Conservation (phyloP, 2,113 vertebrate species). For the Eurystomus gularis region DNA sequence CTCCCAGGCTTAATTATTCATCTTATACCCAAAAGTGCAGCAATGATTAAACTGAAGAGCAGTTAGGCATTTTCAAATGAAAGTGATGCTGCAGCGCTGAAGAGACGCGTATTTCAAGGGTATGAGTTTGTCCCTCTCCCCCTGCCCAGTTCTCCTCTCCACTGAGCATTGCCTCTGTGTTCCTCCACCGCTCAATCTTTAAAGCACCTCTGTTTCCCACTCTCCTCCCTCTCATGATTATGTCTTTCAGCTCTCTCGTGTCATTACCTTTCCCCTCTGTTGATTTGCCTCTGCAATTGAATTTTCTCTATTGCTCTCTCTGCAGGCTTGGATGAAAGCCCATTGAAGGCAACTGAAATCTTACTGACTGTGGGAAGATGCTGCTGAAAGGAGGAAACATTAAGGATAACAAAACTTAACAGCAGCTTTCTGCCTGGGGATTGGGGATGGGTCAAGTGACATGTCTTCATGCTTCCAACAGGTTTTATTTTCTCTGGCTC, state of each 20-base stretch:
- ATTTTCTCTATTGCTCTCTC: slow-evolving; percentile 20
- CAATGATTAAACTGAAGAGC: slow-evolving; percentile 63
- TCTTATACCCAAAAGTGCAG: slow-evolving; percentile 60
- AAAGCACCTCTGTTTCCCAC: neutral
- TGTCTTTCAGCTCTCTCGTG: neutral
- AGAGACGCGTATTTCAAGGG: neutral
- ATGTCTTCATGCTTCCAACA: neutral
- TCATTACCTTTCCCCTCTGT: slow-evolving; percentile 23
- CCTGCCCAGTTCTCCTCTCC: neutral
- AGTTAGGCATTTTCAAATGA: slow-evolving; percentile 39
- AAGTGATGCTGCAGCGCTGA: neutral
- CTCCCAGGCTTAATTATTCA: slow-evolving; percentile 67
- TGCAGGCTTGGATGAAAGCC: slow-evolving; percentile 33
- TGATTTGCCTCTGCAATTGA: slow-evolving; percentile 25
- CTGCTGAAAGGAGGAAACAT: neutral
- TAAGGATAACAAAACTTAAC: neutral
- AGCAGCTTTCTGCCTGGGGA: neutral
- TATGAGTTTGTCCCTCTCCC: slow-evolving; percentile 3
- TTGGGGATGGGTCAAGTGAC: neutral
- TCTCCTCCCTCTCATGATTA: neutral
- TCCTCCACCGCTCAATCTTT: neutral
- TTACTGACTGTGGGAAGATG: neutral
- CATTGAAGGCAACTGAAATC: slow-evolving; percentile 7
- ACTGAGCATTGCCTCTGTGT: neutral
- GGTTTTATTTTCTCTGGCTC: neutral